Conservation (phyloP, 1,140 invertebrate genomes). For the Magallana ariakensis region DNA sequence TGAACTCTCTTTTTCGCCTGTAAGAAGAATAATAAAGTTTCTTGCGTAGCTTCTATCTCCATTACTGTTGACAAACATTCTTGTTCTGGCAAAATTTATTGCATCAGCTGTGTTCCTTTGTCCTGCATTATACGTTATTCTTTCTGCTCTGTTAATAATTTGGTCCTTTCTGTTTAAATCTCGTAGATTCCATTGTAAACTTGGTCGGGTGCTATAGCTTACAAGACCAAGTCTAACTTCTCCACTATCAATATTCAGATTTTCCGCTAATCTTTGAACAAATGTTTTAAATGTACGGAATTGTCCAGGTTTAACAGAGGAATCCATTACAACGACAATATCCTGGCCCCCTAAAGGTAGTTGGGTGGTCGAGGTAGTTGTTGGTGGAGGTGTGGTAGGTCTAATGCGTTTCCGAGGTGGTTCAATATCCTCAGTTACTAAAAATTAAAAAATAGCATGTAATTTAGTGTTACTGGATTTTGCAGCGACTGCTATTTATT, state of each 20-base stretch:
- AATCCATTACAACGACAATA: slow-evolving; percentile 44
- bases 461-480: no score
- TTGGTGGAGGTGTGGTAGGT: slow-evolving; percentile 39
- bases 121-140: slow-evolving; percentile 58
- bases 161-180: slow-evolving; percentile 54
- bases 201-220: slow-evolving; percentile 61
- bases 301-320: slow-evolving; percentile 44
- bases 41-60: slow-evolving; percentile 66
- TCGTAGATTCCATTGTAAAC: slow-evolving; percentile 69
- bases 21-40: slow-evolving; percentile 70
- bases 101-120: slow-evolving; percentile 60
- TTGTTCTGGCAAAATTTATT: slow-evolving; percentile 49
- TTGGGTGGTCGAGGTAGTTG: neutral
- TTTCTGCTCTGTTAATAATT: slow-evolving; percentile 60
- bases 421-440: neutral
- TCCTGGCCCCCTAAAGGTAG: slow-evolving; percentile 10
- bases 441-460: neutral
- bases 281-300: slow-evolving; percentile 57
- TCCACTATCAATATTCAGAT: slow-evolving; percentile 65
- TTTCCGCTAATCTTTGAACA: slow-evolving; percentile 48
- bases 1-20: slow-evolving; percentile 68
- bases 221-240: slow-evolving; percentile 67
- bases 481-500: no score
- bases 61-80: slow-evolving; percentile 58
- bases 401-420: neutral